Conservation (phyloP, 2,113 vertebrate species). For the Climacteris rufus region DNA sequence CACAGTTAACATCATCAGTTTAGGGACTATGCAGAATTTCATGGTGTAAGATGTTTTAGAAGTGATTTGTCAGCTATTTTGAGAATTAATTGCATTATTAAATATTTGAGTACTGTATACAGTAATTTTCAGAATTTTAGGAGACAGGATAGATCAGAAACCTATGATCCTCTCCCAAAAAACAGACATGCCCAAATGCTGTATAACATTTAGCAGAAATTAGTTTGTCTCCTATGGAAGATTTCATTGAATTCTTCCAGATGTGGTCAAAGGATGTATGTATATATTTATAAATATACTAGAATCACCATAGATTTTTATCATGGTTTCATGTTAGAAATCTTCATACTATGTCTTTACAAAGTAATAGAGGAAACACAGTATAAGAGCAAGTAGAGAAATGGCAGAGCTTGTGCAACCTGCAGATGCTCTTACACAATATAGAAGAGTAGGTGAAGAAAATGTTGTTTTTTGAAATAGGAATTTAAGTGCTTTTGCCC, state of each 20-base stretch:
- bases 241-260: background rate
- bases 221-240: background rate
- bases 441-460: background rate
- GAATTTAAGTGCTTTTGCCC: background rate
- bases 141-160: background rate
- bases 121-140: background rate
- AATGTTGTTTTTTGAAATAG: background rate
- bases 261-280: background rate
- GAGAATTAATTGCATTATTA: conserved; percentile 16
- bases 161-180: background rate
- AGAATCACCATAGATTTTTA: background rate
- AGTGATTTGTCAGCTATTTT: conserved; percentile 8
- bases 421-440: background rate
- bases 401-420: background rate
- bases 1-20: background rate
- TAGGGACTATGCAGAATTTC: background rate
- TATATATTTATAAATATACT: background rate
- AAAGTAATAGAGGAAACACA: background rate
- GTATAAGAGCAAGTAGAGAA: background rate
- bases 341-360: background rate
- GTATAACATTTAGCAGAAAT: background rate
- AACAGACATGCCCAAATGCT: background rate
- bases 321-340: background rate
- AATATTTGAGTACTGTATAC: background rate
- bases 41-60: conserved; percentile 15